phyloP scores from a whole-genome alignment of 2,888 invertebrate genomes.

The Andrena minutula region DNA sequence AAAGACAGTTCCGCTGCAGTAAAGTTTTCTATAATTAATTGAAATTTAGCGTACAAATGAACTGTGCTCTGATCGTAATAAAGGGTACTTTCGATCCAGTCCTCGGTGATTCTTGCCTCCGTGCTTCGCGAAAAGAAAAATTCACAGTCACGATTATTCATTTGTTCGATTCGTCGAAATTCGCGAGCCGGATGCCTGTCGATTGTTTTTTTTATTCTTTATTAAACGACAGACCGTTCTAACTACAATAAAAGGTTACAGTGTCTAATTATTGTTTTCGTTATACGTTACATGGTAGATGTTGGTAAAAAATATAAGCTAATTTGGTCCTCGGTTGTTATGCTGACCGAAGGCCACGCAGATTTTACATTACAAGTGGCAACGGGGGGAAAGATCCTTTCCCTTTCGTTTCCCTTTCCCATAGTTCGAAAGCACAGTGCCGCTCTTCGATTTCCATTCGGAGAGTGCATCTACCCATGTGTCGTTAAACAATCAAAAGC shows the following conservation, averaged over 20 bases:
- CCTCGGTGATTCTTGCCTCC: neutral
- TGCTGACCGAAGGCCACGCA: constrained; percentile 79
- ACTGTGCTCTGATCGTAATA: constrained; percentile 28
- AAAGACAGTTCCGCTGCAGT: constrained; percentile 83
- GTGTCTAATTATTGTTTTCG: constrained; percentile 56
- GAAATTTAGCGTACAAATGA: constrained; percentile 3
- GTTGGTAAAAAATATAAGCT: constrained; percentile 79
- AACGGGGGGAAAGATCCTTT: constrained; percentile 44
- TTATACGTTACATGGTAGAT: constrained; percentile 60
- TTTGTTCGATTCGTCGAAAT: too few relatives aligned
- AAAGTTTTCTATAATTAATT: constrained; percentile 20
- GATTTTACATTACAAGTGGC: constrained; percentile 69
- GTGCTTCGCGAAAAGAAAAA: neutral
- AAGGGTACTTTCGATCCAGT: constrained; percentile 17
- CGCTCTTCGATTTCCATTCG: neutral
- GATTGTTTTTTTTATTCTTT: constrained; percentile 54
- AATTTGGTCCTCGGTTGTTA: constrained; percentile 79
- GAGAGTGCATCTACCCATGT: neutral
- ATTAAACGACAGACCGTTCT: constrained; percentile 61
- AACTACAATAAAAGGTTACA: constrained; percentile 67
- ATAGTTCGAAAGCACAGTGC: constrained; percentile 50
- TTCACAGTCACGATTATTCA: too few relatives aligned
- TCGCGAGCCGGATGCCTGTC: neutral
- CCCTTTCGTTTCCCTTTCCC: constrained; percentile 20
- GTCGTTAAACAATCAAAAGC: neutral